Evolutionary conservation across 2,888 invertebrate genomes (phyloP).

Genomic region (Conomelus anceps): DNA sequence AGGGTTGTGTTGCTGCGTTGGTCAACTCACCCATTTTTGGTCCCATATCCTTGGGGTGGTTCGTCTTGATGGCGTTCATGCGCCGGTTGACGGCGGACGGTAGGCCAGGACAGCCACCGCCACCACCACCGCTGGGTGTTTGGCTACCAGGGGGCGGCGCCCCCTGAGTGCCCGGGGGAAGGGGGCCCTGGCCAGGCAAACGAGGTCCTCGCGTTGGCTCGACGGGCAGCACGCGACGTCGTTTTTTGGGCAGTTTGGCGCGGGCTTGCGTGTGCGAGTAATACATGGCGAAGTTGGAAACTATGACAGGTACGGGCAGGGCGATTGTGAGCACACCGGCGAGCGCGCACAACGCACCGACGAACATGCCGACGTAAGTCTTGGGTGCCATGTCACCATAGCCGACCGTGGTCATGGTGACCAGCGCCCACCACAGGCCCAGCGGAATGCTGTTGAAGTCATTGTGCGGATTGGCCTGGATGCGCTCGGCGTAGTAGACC

Average conservation of each 20-base stretch:
- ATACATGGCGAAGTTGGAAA: slow-evolving; percentile 97
- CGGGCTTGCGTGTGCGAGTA: slow-evolving; percentile 91
- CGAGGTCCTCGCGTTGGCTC: slow-evolving; percentile 76
- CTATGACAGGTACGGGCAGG: slow-evolving; percentile 97
- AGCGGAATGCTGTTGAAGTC: slow-evolving; percentile 97
- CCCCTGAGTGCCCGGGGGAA: slow-evolving; percentile 35
- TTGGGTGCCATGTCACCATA: slow-evolving; percentile 99
- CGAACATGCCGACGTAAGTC: slow-evolving; percentile 97
- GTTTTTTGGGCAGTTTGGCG: slow-evolving; percentile 97
- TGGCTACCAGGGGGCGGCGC: slow-evolving; percentile 41
- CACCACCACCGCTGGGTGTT: slow-evolving; percentile 40
- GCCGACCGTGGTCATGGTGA: slow-evolving; percentile 98
- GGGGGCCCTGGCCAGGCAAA: slow-evolving; percentile 46
- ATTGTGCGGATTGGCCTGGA: slow-evolving; percentile 90
- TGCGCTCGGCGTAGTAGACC: slow-evolving; percentile 96
- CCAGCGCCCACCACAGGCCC: slow-evolving; percentile 98
- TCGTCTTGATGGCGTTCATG: slow-evolving; percentile 83
- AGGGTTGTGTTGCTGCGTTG: not conserved
- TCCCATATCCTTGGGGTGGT: slow-evolving; percentile 75
- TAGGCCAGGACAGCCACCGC: slow-evolving; percentile 36
- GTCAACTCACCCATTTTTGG: slow-evolving; percentile 66
- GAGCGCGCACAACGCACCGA: slow-evolving; percentile 94
- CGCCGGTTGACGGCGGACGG: slow-evolving; percentile 54
- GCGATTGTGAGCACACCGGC: slow-evolving; percentile 98
- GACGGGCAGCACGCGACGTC: slow-evolving; percentile 91